Evolutionary conservation across 2,797 vertebrate species (phyloP).

Genomic region (Heliangelus exortis): DNA sequence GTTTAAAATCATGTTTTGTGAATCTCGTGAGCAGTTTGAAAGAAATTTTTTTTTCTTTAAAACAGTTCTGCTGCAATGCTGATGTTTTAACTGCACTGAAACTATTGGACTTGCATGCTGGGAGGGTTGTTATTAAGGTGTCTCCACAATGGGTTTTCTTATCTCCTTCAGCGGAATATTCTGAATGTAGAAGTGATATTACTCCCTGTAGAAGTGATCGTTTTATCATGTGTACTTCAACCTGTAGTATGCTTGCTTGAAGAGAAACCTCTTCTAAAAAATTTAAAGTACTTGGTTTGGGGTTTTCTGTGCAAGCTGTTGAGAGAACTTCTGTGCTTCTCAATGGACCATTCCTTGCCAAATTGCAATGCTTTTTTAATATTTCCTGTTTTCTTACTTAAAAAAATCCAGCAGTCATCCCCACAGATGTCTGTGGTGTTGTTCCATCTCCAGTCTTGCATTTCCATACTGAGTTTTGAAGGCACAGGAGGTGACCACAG

Average conservation of each 20-base stretch:
- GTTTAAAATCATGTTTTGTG: neutral
- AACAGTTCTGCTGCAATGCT: neutral
- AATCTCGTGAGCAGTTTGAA: neutral
- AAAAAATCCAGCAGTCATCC: fast-evolving
- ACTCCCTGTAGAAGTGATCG: too few relatives aligned
- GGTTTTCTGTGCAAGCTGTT: neutral
- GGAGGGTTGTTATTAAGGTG: neutral
- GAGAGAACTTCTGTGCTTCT: neutral
- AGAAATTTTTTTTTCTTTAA: neutral
- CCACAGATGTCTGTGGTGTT: fast-evolving
- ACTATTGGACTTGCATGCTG: too few relatives aligned
- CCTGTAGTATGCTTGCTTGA: neutral
- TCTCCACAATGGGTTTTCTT: neutral
- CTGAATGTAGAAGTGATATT: too few relatives aligned
- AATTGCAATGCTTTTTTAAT: neutral
- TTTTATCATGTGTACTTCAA: neutral
- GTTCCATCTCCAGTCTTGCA: neutral
- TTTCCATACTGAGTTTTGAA: neutral
- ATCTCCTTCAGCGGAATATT: neutral
- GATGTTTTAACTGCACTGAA: neutral
- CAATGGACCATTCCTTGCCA: too few relatives aligned
- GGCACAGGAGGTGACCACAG: neutral
- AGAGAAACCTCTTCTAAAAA: neutral
- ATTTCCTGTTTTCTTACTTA: neutral
- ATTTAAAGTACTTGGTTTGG: neutral